phyloP scores from a whole-genome alignment of 1,140 invertebrate genomes.

The Sesamia nonagrioides region DNA sequence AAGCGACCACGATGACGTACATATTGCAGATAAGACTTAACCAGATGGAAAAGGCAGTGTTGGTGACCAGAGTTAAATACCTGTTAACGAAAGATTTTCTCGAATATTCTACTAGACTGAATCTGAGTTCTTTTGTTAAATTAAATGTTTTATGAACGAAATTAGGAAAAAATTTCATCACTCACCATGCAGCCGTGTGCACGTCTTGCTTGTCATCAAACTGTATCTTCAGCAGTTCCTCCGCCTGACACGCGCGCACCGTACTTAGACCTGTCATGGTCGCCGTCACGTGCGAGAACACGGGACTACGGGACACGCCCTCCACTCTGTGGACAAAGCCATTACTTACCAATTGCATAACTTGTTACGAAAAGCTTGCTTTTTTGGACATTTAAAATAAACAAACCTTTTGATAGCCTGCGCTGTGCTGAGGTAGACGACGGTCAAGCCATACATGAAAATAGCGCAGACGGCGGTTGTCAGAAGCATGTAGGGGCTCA shows the following conservation, averaged over 20 bases:
- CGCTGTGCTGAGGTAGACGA: constrained; percentile 92
- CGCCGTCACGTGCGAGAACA: constrained; percentile 93
- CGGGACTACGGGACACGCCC: constrained; percentile 89
- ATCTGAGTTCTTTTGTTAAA: not conserved
- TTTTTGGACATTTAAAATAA: not conserved
- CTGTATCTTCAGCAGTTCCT: constrained; percentile 91
- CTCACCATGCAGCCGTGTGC: constrained; percentile 87
- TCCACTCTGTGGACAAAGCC: constrained; percentile 69
- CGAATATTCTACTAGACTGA: too few relatives aligned
- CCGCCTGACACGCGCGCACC: constrained; percentile 91
- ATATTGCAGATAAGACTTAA: constrained; percentile 92
- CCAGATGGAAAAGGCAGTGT: constrained; percentile 93
- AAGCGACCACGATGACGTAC: constrained; percentile 91
- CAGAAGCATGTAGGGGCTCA: constrained; percentile 91
- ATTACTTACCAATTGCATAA: not conserved
- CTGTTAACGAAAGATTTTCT: constrained; percentile 66
- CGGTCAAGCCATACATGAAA: constrained; percentile 91
- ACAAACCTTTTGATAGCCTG: constrained; percentile 91
- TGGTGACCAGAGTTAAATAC: constrained; percentile 92
- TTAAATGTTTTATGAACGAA: not conserved
- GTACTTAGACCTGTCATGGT: constrained; percentile 94
- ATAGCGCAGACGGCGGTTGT: constrained; percentile 90
- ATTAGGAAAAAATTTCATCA: not conserved
- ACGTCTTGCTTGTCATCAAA: constrained; percentile 92
- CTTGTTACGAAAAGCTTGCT: too few relatives aligned